A percentile compares a stretch with the other conserved stretches of the same genome.
Evolutionary conservation across 2,888 invertebrate genomes (phyloP).

Genomic region (Parnassius smintheus): DNA sequence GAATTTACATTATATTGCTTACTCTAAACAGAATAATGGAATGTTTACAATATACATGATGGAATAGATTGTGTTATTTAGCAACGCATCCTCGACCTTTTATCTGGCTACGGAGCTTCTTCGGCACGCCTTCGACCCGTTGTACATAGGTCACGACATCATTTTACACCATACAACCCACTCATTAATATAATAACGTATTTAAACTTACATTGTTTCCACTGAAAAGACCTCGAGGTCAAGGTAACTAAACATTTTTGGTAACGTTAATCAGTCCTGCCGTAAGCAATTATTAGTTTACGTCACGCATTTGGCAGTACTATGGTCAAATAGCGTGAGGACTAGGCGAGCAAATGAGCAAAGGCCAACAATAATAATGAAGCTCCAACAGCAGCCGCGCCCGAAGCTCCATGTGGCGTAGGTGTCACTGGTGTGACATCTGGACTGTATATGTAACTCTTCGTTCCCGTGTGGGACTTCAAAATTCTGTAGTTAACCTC

Average conservation of each 20-base stretch:
- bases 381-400: constrained; percentile 49
- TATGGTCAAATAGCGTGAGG: constrained; percentile 35
- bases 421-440: constrained; percentile 44
- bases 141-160: constrained; percentile 48
- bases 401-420: constrained; percentile 47
- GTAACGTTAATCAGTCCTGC: constrained; percentile 69
- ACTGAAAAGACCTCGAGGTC: constrained; percentile 68
- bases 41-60: constrained; percentile 65
- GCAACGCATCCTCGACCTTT: constrained; percentile 73
- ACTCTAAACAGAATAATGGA: constrained; percentile 49
- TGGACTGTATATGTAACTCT: constrained; percentile 83
- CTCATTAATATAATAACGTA: constrained; percentile 48
- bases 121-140: constrained; percentile 51
- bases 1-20: constrained; percentile 48
- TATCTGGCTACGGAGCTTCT: constrained; percentile 55
- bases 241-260: constrained; percentile 79
- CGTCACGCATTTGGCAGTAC: constrained; percentile 42
- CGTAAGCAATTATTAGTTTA: constrained; percentile 50
- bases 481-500: constrained; percentile 86
- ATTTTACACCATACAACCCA: constrained; percentile 32
- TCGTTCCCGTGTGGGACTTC: constrained; percentile 80
- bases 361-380: constrained; percentile 57
- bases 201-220: constrained; percentile 72
- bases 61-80: constrained; percentile 58
- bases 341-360: constrained; percentile 68